phyloP scores from a whole-genome alignment of 2,888 invertebrate species.

The Caenorhabditis macrosperma region DNA sequence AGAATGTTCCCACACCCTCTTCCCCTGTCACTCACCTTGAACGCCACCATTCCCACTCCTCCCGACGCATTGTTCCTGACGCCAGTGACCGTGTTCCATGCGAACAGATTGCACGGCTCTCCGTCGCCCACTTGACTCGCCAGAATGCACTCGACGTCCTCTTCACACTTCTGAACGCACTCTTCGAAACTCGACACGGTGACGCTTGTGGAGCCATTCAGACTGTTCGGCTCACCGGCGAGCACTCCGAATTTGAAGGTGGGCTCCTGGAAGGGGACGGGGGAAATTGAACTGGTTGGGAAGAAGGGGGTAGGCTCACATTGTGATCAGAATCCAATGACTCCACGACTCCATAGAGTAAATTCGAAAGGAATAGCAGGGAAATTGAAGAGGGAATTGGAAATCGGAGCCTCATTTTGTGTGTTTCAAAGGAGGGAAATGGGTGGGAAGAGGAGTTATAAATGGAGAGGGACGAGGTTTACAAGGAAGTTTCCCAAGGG shows the following conservation, averaged over 20 bases:
- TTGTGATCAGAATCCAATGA: not conserved
- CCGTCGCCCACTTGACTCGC: slow-evolving; percentile 5
- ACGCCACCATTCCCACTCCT: slow-evolving; percentile 21
- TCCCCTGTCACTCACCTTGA: slow-evolving; percentile 23
- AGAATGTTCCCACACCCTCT: too few relatives aligned
- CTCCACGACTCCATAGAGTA: too few relatives aligned
- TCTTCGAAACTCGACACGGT: slow-evolving; percentile 16
- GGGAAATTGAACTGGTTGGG: not conserved
- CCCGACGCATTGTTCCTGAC: slow-evolving; percentile 20
- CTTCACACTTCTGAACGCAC: slow-evolving; percentile 16
- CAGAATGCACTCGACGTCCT: slow-evolving; percentile 5
- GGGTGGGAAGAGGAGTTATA: too few relatives aligned
- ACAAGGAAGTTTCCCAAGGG: too few relatives aligned
- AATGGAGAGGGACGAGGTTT: too few relatives aligned
- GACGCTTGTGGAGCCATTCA: not conserved
- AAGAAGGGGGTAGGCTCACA: not conserved
- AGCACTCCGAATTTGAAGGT: slow-evolving; percentile 20
- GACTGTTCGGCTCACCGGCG: slow-evolving; percentile 6
- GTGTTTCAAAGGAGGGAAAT: too few relatives aligned
- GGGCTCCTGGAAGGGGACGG: not conserved
- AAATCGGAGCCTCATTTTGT: too few relatives aligned
- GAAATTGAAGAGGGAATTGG: too few relatives aligned
- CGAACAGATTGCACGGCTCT: slow-evolving; percentile 25
- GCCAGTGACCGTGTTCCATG: not conserved
- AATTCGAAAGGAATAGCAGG: too few relatives aligned